Percentiles rank a stretch among this genome's conserved stretches.
phyloP scores from a whole-genome alignment of 1,140 invertebrate genomes.

The Platyscapa corneri region DNA sequence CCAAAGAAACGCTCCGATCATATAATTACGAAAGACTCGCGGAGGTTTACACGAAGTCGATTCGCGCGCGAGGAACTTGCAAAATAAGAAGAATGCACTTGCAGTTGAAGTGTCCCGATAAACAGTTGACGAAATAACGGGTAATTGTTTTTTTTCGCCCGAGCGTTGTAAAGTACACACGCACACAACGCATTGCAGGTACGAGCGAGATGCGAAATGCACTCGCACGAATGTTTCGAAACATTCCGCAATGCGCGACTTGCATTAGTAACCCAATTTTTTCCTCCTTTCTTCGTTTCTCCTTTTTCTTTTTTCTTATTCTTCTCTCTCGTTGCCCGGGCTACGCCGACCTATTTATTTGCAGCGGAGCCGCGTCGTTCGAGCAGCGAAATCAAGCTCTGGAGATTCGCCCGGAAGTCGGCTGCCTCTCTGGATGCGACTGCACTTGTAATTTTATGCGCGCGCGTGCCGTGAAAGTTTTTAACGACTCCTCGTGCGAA shows the following conservation, averaged over 20 bases:
- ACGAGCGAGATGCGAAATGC: not conserved
- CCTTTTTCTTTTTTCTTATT: too few relatives aligned
- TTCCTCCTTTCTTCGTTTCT: too few relatives aligned
- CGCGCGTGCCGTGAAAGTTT: slow-evolving; percentile 36
- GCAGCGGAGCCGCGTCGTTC: not conserved
- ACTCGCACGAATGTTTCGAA: not conserved
- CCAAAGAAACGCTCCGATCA: slow-evolving; percentile 39
- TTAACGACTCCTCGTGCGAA: slow-evolving; percentile 34
- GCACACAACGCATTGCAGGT: not conserved
- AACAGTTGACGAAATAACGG: slow-evolving; percentile 20
- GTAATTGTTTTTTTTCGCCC: slow-evolving; percentile 29
- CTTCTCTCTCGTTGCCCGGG: too few relatives aligned
- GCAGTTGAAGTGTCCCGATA: not conserved
- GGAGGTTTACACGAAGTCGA: slow-evolving; percentile 13
- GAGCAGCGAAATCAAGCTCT: not conserved
- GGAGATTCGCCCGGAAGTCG: not conserved
- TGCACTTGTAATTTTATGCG: slow-evolving; percentile 19
- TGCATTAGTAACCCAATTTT: not conserved
- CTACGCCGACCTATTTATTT: not conserved
- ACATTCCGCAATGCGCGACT: not conserved
- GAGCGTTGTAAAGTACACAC: not conserved
- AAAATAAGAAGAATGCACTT: too few relatives aligned
- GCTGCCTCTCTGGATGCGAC: not conserved
- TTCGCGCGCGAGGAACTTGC: not conserved
- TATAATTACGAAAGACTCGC: slow-evolving; percentile 37